These are phyloP conservation scores for Lytechinus variegatus DNA, from an alignment of 35 echinoderm and acorn worm genomes.

Conservation along the genomic window DNA sequence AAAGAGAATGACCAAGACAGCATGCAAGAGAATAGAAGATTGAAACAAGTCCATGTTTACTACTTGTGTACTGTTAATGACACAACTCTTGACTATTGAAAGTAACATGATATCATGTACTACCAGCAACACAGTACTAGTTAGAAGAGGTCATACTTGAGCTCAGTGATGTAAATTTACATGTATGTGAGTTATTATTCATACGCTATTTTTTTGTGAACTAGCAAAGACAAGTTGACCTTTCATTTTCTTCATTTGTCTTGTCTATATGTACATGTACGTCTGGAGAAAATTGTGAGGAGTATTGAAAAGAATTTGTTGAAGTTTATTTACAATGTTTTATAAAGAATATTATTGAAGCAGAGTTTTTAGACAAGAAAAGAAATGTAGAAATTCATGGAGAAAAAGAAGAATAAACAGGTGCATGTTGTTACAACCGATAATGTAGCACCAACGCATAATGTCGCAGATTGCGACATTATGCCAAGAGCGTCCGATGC, in stretches of 20 bases:
- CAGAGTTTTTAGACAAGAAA: background rate
- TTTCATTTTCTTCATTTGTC: background rate
- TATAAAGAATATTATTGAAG: background rate
- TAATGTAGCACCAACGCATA: too few relatives aligned
- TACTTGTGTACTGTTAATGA: background rate
- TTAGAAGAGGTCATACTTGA: background rate
- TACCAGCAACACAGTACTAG: background rate
- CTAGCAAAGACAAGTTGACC: background rate
- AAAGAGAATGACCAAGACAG: background rate
- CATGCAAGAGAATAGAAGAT: background rate
- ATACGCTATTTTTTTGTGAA: background rate
- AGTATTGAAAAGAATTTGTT: background rate
- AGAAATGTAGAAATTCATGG: background rate
- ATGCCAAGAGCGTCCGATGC: too few relatives aligned
- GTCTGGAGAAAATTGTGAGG: background rate
- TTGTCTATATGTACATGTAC: background rate
- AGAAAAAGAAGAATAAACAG: background rate
- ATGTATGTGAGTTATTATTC: background rate
- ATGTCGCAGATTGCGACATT: too few relatives aligned
- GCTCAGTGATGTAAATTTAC: background rate
- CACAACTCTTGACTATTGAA: background rate
- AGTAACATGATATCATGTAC: background rate
- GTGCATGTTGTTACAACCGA: too few relatives aligned
- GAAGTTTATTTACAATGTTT: background rate
- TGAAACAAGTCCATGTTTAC: background rate